Conservation (phyloP, 2,113 vertebrate species). For the Phocoena sinus region DNA sequence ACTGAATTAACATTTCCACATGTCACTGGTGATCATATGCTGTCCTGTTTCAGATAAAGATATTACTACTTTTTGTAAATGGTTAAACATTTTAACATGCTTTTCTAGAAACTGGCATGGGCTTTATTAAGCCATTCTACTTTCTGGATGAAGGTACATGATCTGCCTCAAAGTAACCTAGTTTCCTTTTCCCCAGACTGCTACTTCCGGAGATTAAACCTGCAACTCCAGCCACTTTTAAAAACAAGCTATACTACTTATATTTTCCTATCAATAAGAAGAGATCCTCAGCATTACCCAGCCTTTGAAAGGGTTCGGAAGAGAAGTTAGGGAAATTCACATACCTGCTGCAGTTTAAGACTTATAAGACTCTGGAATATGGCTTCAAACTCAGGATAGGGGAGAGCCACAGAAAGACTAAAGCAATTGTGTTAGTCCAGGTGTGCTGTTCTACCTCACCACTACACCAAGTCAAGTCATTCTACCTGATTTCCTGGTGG, state of each 20-base stretch:
- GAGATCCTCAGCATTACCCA: background rate
- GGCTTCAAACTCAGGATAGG: background rate
- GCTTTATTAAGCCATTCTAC: background rate
- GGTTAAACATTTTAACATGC: background rate
- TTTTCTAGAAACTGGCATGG: background rate
- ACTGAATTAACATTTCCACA: background rate
- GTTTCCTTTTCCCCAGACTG: background rate
- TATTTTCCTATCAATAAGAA: background rate
- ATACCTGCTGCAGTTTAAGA: background rate
- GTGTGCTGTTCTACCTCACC: background rate
- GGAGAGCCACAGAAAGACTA: accelerated
- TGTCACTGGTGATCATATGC: background rate
- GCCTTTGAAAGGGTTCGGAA: background rate
- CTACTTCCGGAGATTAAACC: background rate
- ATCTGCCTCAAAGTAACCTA: background rate
- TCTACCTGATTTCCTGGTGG: too few relatives aligned
- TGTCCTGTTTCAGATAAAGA: background rate
- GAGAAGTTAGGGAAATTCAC: background rate
- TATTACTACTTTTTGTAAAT: background rate
- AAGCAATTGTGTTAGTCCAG: too few relatives aligned
- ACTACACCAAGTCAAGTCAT: background rate
- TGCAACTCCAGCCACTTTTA: background rate
- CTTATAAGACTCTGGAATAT: background rate
- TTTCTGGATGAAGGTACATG: background rate
- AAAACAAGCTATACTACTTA: background rate